These are phyloP conservation scores for Dasyprocta punctata DNA, from an alignment of 2,113 vertebrate species.

Conservation along the genomic window DNA sequence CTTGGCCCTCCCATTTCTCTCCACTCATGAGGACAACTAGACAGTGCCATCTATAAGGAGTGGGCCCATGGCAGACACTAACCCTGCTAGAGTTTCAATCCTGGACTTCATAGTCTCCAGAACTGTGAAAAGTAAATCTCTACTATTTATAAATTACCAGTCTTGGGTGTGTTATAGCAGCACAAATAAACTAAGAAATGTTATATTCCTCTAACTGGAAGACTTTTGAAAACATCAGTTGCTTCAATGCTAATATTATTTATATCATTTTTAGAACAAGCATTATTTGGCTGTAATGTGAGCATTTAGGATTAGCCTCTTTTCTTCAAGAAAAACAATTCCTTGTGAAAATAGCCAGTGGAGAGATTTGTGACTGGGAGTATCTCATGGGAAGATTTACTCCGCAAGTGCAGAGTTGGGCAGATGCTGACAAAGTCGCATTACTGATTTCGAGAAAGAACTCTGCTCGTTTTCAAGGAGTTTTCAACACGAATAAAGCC, in stretches of 20 bases:
- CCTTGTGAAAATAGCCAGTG: slow-evolving; percentile 47
- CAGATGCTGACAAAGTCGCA: slow-evolving; percentile 64
- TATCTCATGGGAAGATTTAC: slow-evolving; percentile 51
- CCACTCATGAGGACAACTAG: neutral
- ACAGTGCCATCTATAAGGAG: neutral
- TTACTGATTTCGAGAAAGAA: slow-evolving; percentile 44
- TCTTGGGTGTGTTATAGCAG: neutral
- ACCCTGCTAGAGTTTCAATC: too few relatives aligned
- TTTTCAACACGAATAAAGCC: slow-evolving; percentile 37
- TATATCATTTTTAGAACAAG: slow-evolving; percentile 16
- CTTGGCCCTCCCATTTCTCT: neutral
- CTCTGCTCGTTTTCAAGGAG: neutral
- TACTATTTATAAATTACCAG: neutral
- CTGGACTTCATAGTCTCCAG: neutral
- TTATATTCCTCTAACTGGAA: neutral
- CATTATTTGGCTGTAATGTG: neutral
- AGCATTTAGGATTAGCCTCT: slow-evolving; percentile 30
- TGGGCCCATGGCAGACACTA: neutral
- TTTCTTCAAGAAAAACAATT: slow-evolving; percentile 49
- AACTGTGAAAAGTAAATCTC: neutral
- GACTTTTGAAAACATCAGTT: neutral
- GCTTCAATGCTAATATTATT: neutral
- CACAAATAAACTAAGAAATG: neutral
- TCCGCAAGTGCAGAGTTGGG: slow-evolving; percentile 58
- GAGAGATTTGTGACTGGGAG: slow-evolving; percentile 46